These are phyloP conservation scores for Cariama cristata DNA, from an alignment of 2,113 vertebrate species.

Conservation along the genomic window DNA sequence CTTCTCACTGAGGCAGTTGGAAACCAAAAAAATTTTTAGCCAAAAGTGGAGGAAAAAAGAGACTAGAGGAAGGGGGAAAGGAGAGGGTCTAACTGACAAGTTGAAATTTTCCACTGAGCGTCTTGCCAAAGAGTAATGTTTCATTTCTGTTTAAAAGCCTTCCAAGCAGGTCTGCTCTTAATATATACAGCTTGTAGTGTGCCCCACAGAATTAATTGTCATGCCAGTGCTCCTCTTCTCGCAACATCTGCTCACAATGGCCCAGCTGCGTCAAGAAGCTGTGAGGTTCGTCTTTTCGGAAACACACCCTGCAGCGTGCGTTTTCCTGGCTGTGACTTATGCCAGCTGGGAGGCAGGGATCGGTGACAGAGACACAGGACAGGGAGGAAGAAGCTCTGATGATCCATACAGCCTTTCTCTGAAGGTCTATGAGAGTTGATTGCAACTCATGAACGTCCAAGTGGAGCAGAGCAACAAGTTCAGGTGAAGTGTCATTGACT, in stretches of 20 bases:
- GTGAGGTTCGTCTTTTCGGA: neutral
- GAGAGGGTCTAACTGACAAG: neutral
- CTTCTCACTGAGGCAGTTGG: accelerated
- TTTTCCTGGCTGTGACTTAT: neutral
- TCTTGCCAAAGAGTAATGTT: neutral
- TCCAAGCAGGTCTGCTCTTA: neutral
- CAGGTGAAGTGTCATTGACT: neutral
- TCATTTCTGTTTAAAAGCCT: neutral
- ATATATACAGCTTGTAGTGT: neutral
- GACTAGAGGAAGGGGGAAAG: neutral
- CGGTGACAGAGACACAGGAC: neutral
- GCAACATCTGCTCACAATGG: neutral
- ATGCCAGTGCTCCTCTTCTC: neutral
- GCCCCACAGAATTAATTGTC: neutral
- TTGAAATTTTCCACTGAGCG: neutral
- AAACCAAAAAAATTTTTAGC: neutral
- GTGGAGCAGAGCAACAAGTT: neutral
- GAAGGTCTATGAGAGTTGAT: neutral
- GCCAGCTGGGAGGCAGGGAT: neutral
- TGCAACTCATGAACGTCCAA: neutral
- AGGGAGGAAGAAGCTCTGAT: neutral
- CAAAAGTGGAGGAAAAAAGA: neutral
- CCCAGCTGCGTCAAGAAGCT: neutral
- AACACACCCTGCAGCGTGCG: accelerated
- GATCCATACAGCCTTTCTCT: accelerated